Conservation (phyloP, 2,113 vertebrate species). For the Varanus komodoensis region DNA sequence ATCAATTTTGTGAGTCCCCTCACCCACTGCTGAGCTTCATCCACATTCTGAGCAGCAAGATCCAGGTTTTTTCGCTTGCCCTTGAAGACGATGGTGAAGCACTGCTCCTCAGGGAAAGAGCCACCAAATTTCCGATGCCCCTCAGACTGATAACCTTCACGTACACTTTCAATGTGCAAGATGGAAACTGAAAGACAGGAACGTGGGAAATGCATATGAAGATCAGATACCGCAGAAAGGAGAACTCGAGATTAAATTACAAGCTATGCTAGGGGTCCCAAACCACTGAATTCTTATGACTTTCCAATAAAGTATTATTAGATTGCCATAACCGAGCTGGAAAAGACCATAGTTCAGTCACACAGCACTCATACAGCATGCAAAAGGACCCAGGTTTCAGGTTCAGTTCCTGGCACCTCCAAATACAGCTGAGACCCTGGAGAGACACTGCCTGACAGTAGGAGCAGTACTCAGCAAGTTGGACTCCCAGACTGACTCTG, state of each 20-base stretch:
- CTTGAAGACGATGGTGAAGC: conserved; percentile 91
- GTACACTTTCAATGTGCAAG: conserved; percentile 88
- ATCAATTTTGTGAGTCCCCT: conserved; percentile 88
- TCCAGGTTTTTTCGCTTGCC: conserved; percentile 90
- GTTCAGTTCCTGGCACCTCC: background rate
- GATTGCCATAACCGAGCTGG: background rate
- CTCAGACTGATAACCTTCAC: conserved; percentile 91
- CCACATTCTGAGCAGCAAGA: conserved; percentile 81
- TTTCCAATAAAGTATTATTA: background rate
- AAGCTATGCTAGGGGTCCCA: background rate
- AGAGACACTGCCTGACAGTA: background rate
- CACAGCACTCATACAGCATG: background rate
- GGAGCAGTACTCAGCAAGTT: background rate
- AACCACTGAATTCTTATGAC: background rate
- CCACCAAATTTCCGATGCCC: conserved; percentile 81
- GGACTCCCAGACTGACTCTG: background rate
- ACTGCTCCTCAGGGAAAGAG: conserved; percentile 81
- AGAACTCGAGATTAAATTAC: background rate
- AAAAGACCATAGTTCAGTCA: background rate
- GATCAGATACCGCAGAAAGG: background rate
- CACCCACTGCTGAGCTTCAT: conserved; percentile 90
- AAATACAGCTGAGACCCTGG: background rate
- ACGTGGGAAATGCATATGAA: background rate
- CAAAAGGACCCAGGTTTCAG: background rate
- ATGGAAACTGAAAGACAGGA: conserved; percentile 82